phyloP scores from a whole-genome alignment of 2,113 vertebrate genomes.

The Propithecus coquereli region DNA sequence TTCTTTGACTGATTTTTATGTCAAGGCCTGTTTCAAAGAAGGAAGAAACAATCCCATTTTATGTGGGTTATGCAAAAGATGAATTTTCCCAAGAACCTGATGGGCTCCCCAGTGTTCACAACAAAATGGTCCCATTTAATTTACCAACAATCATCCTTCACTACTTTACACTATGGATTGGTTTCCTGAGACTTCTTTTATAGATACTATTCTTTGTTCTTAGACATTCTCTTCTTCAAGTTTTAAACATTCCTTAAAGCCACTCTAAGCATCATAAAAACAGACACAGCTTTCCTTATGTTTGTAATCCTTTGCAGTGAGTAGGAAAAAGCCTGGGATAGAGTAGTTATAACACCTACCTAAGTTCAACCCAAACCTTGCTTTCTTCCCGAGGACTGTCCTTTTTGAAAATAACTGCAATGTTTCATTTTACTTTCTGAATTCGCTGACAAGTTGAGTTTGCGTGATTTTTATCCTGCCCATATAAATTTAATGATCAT shows the following conservation, averaged over 20 bases:
- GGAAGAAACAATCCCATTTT: not conserved
- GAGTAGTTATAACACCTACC: not conserved
- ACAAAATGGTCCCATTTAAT: not conserved
- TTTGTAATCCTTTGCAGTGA: not conserved
- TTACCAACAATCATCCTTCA: not conserved
- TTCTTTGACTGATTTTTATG: not conserved
- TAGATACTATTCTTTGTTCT: not conserved
- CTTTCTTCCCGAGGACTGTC: not conserved
- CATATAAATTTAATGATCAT: not conserved
- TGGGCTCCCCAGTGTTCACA: not conserved
- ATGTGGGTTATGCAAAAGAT: not conserved
- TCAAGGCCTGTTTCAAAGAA: not conserved
- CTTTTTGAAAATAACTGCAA: not conserved
- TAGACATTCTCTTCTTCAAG: not conserved
- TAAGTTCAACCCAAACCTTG: not conserved
- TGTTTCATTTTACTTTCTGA: not conserved
- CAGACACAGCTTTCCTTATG: not conserved
- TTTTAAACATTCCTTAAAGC: conserved; percentile 11
- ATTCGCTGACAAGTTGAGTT: not conserved
- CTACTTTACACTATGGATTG: not conserved
- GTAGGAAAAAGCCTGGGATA: not conserved
- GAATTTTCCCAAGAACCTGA: not conserved
- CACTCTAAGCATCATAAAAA: not conserved
- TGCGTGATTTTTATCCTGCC: not conserved
- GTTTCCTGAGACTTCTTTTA: not conserved